Evolutionary conservation across 2,113 vertebrate genomes (phyloP).

Genomic region (Atrichornis clamosus): DNA sequence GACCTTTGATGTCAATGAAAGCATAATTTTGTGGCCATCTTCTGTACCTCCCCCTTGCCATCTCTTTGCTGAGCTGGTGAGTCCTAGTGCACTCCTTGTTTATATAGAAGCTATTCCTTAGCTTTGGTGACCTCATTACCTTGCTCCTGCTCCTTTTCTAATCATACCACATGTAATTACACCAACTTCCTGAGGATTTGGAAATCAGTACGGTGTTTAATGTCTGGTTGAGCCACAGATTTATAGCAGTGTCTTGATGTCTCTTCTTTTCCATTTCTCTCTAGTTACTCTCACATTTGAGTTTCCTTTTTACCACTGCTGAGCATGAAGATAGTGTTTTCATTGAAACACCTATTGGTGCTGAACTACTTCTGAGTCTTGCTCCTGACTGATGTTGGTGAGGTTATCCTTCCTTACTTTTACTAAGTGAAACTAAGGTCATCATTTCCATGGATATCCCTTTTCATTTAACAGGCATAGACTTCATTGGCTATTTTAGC

Average conservation of each 20-base stretch:
- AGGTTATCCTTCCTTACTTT: background rate
- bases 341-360: background rate
- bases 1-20: background rate
- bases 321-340: background rate
- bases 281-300: background rate
- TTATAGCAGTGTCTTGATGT: background rate
- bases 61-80: background rate
- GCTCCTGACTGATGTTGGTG: background rate
- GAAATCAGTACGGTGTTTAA: background rate
- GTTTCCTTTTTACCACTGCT: background rate
- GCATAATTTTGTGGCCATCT: background rate
- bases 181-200: background rate
- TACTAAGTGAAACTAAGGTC: background rate
- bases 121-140: background rate
- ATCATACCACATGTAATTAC: background rate
- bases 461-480: background rate
- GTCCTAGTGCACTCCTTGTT: background rate
- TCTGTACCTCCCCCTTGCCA: background rate
- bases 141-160: background rate
- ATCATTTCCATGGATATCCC: background rate
- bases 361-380: background rate
- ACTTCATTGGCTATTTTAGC: background rate
- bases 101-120: background rate
- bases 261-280: background rate
- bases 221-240: background rate